phyloP scores from a whole-genome alignment of 2,113 vertebrate genomes.

The Callospermophilus lateralis region DNA sequence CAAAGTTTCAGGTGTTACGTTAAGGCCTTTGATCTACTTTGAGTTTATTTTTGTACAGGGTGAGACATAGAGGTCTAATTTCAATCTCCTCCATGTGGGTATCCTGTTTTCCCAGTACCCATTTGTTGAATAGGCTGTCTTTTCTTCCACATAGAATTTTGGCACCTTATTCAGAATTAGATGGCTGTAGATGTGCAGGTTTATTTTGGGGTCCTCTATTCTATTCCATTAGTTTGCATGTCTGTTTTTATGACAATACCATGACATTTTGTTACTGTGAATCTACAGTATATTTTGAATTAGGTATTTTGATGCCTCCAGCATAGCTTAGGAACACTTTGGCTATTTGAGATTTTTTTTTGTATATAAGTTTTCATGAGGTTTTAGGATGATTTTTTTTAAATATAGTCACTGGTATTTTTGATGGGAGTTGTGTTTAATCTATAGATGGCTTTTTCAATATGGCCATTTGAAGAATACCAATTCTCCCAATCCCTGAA shows the following conservation, averaged over 20 bases:
- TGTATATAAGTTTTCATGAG: background rate
- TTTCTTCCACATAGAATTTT: background rate
- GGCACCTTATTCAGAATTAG: background rate
- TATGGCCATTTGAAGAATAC: background rate
- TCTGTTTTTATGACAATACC: background rate
- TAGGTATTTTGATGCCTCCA: background rate
- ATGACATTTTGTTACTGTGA: background rate
- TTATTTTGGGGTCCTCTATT: background rate
- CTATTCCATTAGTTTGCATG: background rate
- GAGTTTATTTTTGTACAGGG: background rate
- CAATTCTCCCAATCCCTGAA: background rate
- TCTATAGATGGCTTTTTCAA: background rate
- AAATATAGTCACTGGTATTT: background rate
- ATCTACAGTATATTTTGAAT: background rate
- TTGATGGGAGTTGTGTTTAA: background rate
- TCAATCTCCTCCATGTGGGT: background rate
- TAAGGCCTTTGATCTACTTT: background rate
- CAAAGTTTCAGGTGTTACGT: background rate
- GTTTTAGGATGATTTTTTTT: background rate
- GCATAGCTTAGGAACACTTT: background rate
- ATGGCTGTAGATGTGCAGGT: background rate
- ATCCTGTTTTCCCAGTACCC: background rate
- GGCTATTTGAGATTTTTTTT: background rate
- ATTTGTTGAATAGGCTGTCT: background rate
- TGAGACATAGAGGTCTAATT: background rate